These are phyloP conservation scores for Minunthozetes semirufus DNA, from an alignment of 2,888 invertebrate species.

Conservation along the genomic window DNA sequence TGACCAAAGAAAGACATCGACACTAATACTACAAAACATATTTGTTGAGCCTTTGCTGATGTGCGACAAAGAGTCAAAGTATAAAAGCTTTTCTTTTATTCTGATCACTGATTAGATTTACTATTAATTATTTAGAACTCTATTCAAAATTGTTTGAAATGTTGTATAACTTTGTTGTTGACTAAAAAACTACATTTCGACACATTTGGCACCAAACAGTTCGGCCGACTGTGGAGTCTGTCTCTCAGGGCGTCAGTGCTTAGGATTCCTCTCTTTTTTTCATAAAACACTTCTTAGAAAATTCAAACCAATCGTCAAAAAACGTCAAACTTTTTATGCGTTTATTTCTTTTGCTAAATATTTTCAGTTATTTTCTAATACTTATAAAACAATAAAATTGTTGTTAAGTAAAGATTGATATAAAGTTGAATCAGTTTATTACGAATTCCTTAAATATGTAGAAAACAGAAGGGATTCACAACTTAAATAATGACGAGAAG, in stretches of 20 bases:
- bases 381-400: too few species aligned
- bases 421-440: too few species aligned
- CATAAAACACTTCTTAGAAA: neutral
- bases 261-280: neutral
- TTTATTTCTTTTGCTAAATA: too few species aligned
- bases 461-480: too few species aligned
- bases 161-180: neutral
- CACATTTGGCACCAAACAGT: slow-evolving; percentile 9
- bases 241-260: neutral
- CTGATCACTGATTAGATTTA: neutral
- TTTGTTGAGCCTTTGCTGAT: neutral
- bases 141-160: neutral
- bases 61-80: neutral
- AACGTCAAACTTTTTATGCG: too few species aligned
- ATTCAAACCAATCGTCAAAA: neutral
- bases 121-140: slow-evolving; percentile 6
- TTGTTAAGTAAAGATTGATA: too few species aligned
- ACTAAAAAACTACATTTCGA: neutral
- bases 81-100: neutral
- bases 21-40: neutral
- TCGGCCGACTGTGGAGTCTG: neutral
- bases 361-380: too few species aligned
- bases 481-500: too few species aligned
- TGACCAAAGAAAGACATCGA: slow-evolving; percentile 7
- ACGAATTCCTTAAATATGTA: too few species aligned